Evolutionary conservation across 2,113 vertebrate genomes (phyloP), one percentile per base, ranked within the genome.

Genomic region (Dissostichus mawsoni): DNA sequence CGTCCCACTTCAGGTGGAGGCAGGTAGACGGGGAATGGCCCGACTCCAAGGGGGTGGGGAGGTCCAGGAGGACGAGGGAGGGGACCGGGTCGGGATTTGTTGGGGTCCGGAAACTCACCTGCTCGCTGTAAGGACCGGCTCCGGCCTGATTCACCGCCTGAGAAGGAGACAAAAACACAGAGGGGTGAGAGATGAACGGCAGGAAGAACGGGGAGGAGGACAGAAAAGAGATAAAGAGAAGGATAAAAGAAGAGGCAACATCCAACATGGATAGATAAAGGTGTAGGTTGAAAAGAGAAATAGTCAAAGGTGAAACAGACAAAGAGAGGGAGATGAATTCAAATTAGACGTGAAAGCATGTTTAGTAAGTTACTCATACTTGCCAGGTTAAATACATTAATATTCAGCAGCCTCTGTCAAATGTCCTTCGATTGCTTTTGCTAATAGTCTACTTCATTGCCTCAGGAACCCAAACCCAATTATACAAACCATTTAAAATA

Each of bases 71-170:
- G 0, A 71, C 87, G 55, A 99, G 94, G 11, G 80, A 81, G 10
- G 94, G 94, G 23, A 99, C 92, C 0, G 94, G 94, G 25, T 95
- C 97, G 0, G 98, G 98, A 65, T 93, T 94, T 0, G 96, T 93
- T 0, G 98, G 97, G 5, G 97, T 98, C 77, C 93, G 93, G 94
- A 97, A 97, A 78, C 90, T 95, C 41, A 96, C 95, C 80, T 96
- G 94, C 29, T 98, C 96, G 11, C 97, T 98, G 90, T 95, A 96
- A 0, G 96, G 96, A 3, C 98, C 98, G 0, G 95, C 95, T 62
- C 98, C 98, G 1, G 97, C 97, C 88, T 97, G 96, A 90, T 99
- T 99, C 76, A 96, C 82, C 36, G 98, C 98, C 98, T 99, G 78
- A 5, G 64, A 0, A 23, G 5, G 23, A 72, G 63, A 71, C 51